Conservation (phyloP, 2,888 invertebrate genomes). For the Alitta virens region DNA sequence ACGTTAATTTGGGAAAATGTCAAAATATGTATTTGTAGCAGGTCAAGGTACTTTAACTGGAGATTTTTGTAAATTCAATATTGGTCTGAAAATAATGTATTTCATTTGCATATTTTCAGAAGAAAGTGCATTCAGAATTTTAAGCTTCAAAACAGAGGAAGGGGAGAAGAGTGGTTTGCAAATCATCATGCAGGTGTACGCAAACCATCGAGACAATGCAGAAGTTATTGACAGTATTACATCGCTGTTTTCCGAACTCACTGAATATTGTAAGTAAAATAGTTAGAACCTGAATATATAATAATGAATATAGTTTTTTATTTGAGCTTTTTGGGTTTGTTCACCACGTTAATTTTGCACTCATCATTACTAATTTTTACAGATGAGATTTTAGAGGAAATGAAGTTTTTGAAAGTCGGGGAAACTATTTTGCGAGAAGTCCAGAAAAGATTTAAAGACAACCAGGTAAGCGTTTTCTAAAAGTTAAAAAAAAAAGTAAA, state of each 20-base stretch:
- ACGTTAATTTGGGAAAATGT: no score
- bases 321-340: no score
- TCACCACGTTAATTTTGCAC: neutral
- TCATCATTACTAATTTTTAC: slow-evolving; percentile 1
- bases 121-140: slow-evolving; percentile 51
- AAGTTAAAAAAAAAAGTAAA: no score
- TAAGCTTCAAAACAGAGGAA: slow-evolving; percentile 37
- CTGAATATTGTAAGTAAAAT: slow-evolving; percentile 43
- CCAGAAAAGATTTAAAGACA: slow-evolving; percentile 50
- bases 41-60: neutral
- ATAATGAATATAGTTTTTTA: no score
- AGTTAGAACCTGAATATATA: no score
- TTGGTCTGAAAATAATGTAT: neutral
- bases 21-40: no score
- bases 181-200: slow-evolving; percentile 44
- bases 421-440: slow-evolving; percentile 43
- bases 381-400: slow-evolving; percentile 50
- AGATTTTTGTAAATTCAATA: neutral
- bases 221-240: slow-evolving; percentile 53
- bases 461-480: slow-evolving; percentile 20
- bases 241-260: slow-evolving; percentile 47
- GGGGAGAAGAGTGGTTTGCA: slow-evolving; percentile 44
- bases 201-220: slow-evolving; percentile 51
- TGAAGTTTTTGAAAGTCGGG: slow-evolving; percentile 41
- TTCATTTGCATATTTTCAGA: slow-evolving; percentile 32